Evolutionary conservation across 1,140 invertebrate species (phyloP), one percentile per base, ranked within the genome.

Genomic region (Drosophila repleta): DNA sequence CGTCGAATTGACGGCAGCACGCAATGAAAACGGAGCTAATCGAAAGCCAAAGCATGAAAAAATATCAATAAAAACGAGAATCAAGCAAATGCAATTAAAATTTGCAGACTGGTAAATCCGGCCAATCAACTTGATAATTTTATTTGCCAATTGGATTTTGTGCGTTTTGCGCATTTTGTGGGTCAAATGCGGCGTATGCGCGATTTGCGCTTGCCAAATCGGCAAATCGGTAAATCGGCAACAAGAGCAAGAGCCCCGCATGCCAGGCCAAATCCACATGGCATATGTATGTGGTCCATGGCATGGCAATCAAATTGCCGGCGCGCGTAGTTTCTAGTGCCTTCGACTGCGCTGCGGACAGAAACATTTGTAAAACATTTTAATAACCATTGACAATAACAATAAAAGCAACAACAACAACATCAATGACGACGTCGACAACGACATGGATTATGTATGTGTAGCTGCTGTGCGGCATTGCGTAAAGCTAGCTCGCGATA

Each of bases 291-390:
- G 7, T 29, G 7, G 39, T n/a, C n/a, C 39, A 70, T 63, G 81
- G 82, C 74, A 83, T 69, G 24, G 68, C 77, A 84, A 85, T 85
- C 81, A 60, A 74, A 52, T 81, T 51, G 64, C 32, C 49, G 52
- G 20, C 37, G 79, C 68, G 35, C 61, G n/a, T n/a, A 58, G 73
- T 77, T 74, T 77, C 74, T 63, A 77, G 79, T 60, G 64, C 57
- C 52, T 60, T 79, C 60, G 79, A 79, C 75, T 65, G 75, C 65
- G n/a, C 18, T n/a, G 55, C 26, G 57, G 62, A 76, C 74, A 73
- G 73, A 66, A 84, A 83, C 80, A 83, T 84, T 83, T 83, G 80
- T 83, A 79, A 83, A 83, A 83, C 80, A 83, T 83, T 83, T 79
- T 83, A 83, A 83, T 82, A 82, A 82, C 79, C 66, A 79, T 79